phyloP scores from a whole-genome alignment of 2,113 vertebrate genomes.

The Montifringilla adamsi region DNA sequence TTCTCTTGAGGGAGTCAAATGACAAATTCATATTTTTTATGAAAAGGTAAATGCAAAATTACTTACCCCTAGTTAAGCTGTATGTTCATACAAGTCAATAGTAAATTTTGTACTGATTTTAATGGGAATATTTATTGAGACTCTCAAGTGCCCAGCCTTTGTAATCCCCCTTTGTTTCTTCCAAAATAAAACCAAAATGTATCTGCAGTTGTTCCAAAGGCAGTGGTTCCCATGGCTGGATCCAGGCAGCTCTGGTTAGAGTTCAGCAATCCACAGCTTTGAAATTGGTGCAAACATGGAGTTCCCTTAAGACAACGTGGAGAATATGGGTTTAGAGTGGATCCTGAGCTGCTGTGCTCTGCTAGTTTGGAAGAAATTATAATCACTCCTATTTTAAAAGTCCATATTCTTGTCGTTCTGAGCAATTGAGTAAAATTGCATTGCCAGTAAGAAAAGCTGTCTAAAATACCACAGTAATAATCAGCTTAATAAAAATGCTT shows the following conservation, averaged over 20 bases:
- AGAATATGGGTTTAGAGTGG: neutral
- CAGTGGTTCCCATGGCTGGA: neutral
- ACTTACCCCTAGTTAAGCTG: neutral
- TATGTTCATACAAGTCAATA: neutral
- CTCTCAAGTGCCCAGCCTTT: neutral
- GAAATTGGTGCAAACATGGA: neutral
- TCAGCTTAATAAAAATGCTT: constrained; percentile 1
- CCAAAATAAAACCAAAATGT: neutral
- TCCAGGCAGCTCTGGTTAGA: neutral
- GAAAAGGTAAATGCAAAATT: neutral
- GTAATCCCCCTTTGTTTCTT: neutral
- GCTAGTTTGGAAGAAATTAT: neutral
- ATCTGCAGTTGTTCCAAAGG: neutral
- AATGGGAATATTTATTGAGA: neutral
- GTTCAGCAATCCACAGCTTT: neutral
- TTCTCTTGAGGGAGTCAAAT: neutral
- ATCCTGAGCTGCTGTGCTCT: neutral
- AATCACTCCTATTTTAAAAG: neutral
- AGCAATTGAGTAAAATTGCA: neutral
- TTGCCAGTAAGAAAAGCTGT: neutral
- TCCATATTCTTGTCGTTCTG: neutral
- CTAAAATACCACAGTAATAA: neutral
- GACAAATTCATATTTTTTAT: neutral
- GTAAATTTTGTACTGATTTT: neutral
- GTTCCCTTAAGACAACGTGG: neutral